These are phyloP conservation scores for Yponomeuta sedellus DNA, from an alignment of 2,888 invertebrate genomes.

Conservation along the genomic window DNA sequence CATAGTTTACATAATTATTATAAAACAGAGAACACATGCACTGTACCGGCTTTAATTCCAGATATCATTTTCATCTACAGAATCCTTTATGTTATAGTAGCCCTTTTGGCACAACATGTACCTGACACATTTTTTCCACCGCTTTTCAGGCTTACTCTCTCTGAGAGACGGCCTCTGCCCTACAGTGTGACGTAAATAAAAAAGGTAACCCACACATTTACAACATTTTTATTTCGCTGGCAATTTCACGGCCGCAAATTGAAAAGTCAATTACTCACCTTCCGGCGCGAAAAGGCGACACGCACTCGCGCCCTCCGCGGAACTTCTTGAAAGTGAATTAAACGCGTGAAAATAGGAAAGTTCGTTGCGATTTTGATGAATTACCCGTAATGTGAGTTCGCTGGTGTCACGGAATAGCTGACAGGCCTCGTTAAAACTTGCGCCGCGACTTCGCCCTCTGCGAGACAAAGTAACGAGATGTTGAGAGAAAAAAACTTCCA, in stretches of 20 bases:
- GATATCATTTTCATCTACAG: too few relatives aligned
- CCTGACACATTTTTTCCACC: too few relatives aligned
- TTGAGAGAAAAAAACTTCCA: constrained; percentile 10
- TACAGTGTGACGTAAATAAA: too few relatives aligned
- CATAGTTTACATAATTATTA: too few relatives aligned
- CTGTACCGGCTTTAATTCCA: too few relatives aligned
- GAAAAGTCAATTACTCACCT: constrained; percentile 15
- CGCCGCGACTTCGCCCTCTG: constrained; percentile 11
- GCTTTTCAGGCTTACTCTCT: too few relatives aligned
- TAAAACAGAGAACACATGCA: too few relatives aligned
- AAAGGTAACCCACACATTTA: background rate
- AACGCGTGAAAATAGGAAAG: constrained; percentile 47
- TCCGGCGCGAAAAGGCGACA: constrained; percentile 10
- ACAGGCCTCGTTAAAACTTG: constrained; percentile 37
- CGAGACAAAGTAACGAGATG: constrained; percentile 7
- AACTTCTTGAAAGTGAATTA: constrained; percentile 44
- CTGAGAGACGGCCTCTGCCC: too few relatives aligned
- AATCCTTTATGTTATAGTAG: too few relatives aligned
- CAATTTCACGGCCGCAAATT: background rate
- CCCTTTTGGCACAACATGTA: too few relatives aligned
- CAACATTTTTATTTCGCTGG: background rate
- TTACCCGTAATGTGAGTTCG: constrained; percentile 52
- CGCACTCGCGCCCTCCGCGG: constrained; percentile 6
- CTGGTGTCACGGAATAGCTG: constrained; percentile 29
- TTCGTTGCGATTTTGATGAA: constrained; percentile 50